phyloP scores from a whole-genome alignment of 2,888 invertebrate genomes.

The Drosophila cognata region DNA sequence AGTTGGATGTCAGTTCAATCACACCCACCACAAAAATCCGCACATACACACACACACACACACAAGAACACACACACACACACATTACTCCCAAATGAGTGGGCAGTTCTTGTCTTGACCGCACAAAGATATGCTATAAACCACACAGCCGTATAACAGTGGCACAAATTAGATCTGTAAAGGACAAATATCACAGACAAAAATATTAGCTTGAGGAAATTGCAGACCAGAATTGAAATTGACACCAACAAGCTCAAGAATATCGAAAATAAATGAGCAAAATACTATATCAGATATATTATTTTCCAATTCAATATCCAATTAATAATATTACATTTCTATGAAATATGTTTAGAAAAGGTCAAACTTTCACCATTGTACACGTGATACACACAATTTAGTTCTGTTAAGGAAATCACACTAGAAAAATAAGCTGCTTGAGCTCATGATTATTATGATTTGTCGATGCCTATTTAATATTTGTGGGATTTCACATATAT shows the following conservation, averaged over 20 bases:
- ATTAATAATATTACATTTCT: neutral
- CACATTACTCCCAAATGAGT: constrained; percentile 28
- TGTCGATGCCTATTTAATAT: constrained; percentile 49
- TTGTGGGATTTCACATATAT: neutral
- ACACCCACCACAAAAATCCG: constrained; percentile 17
- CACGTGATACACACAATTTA: neutral
- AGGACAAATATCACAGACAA: neutral
- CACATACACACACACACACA: constrained; percentile 4
- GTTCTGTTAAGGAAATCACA: constrained; percentile 8
- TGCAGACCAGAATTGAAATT: neutral
- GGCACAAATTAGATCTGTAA: neutral
- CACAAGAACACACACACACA: constrained; percentile 1
- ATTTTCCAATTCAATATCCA: too few relatives aligned
- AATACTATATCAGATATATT: too few relatives aligned
- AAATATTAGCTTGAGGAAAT: neutral
- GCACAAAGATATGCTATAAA: constrained; percentile 42
- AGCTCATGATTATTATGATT: constrained; percentile 71
- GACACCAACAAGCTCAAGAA: neutral
- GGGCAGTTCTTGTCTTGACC: constrained; percentile 23
- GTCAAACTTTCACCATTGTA: constrained; percentile 24
- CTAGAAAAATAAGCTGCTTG: constrained; percentile 8
- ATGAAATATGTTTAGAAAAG: neutral
- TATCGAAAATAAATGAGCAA: neutral
- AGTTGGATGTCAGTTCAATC: constrained; percentile 38
- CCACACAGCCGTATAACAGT: constrained; percentile 30